phyloP scores from a whole-genome alignment of 2,113 vertebrate genomes.

The Antigone vipio region DNA sequence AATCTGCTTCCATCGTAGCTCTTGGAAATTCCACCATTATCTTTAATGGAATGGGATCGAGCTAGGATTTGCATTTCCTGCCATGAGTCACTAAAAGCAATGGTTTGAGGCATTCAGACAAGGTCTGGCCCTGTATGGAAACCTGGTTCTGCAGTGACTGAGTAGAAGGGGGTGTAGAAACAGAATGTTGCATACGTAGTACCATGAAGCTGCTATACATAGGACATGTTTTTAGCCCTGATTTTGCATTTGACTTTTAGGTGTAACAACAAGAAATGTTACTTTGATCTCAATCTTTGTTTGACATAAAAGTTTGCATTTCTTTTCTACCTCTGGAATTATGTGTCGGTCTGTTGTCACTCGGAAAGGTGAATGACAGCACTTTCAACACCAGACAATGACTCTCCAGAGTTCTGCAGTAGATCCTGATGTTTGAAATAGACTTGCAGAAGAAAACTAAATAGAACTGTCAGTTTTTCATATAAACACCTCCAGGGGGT shows the following conservation, averaged over 20 bases:
- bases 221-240: neutral
- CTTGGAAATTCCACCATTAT: neutral
- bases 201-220: neutral
- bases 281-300: neutral
- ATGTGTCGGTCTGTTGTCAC: neutral
- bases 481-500: neutral
- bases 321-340: neutral
- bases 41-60: neutral
- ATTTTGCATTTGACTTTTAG: neutral
- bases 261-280: neutral
- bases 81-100: neutral
- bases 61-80: neutral
- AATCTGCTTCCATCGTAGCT: neutral
- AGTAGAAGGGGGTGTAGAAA: neutral
- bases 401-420: neutral
- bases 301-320: neutral
- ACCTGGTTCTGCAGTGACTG: neutral
- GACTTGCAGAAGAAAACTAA: neutral
- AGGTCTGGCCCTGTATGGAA: neutral
- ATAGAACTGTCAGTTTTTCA: neutral
- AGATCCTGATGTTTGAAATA: slow-evolving; percentile 2
- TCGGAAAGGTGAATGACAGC: neutral
- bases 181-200: neutral
- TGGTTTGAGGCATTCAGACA: neutral
- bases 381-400: neutral